These are phyloP conservation scores for Prionace glauca DNA, from an alignment of 2,797 vertebrate species.

Conservation along the genomic window DNA sequence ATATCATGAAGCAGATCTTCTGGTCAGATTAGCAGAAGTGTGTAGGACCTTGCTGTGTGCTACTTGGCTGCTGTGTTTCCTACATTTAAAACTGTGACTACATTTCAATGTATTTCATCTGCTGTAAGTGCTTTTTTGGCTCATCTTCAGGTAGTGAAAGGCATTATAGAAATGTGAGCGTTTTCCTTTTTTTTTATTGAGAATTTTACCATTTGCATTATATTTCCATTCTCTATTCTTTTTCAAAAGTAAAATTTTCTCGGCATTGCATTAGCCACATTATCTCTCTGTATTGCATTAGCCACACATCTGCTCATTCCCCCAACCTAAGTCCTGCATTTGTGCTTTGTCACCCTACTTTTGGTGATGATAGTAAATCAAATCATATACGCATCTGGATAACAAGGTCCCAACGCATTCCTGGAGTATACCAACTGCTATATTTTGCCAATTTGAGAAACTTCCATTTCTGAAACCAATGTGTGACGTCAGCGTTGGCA, in stretches of 20 bases:
- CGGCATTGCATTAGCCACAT: no score
- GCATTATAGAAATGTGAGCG: neutral
- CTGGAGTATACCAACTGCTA: neutral
- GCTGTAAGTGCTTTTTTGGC: neutral
- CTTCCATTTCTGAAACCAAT: neutral
- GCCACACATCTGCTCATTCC: neutral
- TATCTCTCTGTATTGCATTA: neutral
- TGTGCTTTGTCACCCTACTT: neutral
- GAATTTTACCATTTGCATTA: neutral
- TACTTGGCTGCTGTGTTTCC: no score
- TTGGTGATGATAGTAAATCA: neutral
- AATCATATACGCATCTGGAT: neutral
- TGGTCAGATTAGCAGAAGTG: no score
- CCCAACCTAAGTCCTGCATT: neutral
- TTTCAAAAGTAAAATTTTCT: neutral
- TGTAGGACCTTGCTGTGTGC: no score
- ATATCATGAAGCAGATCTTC: no score
- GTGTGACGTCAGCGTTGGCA: neutral
- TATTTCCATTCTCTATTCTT: neutral
- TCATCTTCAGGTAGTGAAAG: neutral
- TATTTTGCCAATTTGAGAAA: neutral
- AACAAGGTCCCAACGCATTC: neutral
- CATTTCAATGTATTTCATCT: neutral
- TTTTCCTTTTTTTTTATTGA: neutral
- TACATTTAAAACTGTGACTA: neutral